phyloP scores from a whole-genome alignment of 1,140 invertebrate genomes.

The Lethocerus indicus region DNA sequence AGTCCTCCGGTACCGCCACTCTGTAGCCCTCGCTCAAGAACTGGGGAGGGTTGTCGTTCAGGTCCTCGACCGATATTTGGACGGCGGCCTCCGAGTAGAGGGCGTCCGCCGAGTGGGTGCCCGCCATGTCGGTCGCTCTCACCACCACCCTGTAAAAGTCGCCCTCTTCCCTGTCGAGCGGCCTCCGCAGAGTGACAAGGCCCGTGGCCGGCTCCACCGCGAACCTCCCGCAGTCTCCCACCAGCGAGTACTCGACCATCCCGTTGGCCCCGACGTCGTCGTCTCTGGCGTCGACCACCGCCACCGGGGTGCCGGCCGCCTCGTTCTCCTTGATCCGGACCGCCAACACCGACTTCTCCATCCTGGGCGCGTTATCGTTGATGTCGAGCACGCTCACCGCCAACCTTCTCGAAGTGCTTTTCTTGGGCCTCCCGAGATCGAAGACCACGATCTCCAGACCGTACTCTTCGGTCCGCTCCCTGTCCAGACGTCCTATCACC shows the following conservation, averaged over 20 bases:
- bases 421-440: constrained; percentile 69
- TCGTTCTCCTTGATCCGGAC: constrained; percentile 73
- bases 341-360: constrained; percentile 64
- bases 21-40: constrained; percentile 58
- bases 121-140: constrained; percentile 59
- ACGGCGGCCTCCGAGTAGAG: constrained; percentile 58
- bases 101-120: constrained; percentile 26
- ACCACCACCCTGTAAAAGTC: constrained; percentile 70
- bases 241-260: constrained; percentile 54
- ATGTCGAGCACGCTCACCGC: constrained; percentile 64
- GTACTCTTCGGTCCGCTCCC: constrained; percentile 69
- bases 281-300: constrained; percentile 71
- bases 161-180: constrained; percentile 68
- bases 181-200: constrained; percentile 50
- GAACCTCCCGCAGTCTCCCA: constrained; percentile 71
- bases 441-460: constrained; percentile 75
- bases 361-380: constrained; percentile 74
- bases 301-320: constrained; percentile 62
- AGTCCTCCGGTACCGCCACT: constrained; percentile 78
- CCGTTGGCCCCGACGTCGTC: constrained; percentile 68
- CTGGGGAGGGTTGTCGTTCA: constrained; percentile 78
- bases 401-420: constrained; percentile 51
- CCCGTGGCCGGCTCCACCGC: constrained; percentile 60
- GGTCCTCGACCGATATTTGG: constrained; percentile 65
- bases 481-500: constrained; percentile 71